Percentiles rank a stretch among this genome's conserved stretches.
Conservation (phyloP, 2,113 vertebrate species). For the Stigmatopora nigra region DNA sequence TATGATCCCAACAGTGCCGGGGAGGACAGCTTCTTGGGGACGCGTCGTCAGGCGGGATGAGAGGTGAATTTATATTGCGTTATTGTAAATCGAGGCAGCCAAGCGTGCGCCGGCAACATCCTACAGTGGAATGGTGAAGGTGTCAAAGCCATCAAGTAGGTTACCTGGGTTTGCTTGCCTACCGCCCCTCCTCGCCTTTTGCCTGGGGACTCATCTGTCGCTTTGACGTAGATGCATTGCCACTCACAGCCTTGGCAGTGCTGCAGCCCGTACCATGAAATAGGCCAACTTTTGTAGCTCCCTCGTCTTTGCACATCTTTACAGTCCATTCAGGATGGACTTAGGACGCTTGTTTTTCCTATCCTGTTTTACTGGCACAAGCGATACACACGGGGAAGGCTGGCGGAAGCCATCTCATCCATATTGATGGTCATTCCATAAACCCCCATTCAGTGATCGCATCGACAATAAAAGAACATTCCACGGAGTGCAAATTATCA, state of each 20-base stretch:
- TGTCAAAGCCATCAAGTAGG: constrained; percentile 74
- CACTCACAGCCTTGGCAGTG: constrained; percentile 70
- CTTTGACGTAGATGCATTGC: constrained; percentile 75
- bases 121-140: constrained; percentile 66
- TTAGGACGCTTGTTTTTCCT: constrained; percentile 44
- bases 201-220: constrained; percentile 78
- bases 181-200: constrained; percentile 62
- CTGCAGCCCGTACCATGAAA: constrained; percentile 73
- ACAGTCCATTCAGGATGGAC: constrained; percentile 62
- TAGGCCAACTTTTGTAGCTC: constrained; percentile 78
- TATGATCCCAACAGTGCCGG: constrained; percentile 71
- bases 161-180: constrained; percentile 70
- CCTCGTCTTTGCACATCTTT: constrained; percentile 64
- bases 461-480: not conserved
- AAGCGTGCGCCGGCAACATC: constrained; percentile 70
- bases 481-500: not conserved
- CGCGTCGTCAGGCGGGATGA: constrained; percentile 66
- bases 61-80: constrained; percentile 72
- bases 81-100: constrained; percentile 69
- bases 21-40: constrained; percentile 68
- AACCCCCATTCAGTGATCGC: not conserved
- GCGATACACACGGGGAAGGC: constrained; percentile 47
- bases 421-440: not conserved
- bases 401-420: constrained; percentile 4
- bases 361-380: constrained; percentile 53